Percentiles rank a stretch among this genome's conserved stretches.
Evolutionary conservation across 2,113 vertebrate genomes (phyloP).

Genomic region (Austrofundulus limnaeus): DNA sequence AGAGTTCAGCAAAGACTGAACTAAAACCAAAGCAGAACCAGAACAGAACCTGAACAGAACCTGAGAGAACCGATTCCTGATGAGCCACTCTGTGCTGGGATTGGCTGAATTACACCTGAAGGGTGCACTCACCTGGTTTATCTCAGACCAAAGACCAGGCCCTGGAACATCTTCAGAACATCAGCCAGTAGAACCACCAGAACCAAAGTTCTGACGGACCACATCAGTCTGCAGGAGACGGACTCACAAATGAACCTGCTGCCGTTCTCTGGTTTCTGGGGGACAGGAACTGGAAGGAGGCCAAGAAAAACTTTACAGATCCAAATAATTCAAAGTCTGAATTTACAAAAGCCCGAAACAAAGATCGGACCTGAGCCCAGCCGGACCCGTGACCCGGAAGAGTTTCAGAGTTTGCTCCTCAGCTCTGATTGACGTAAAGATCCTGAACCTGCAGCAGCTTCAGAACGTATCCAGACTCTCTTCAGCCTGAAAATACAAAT

Average conservation of each 20-base stretch:
- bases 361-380: background rate
- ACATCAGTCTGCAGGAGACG: background rate
- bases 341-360: too few species aligned
- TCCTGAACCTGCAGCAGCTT: background rate
- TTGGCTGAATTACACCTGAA: constrained; percentile 25
- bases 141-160: constrained; percentile 1
- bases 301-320: background rate
- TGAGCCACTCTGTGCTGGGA: constrained; percentile 2
- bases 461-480: too few species aligned
- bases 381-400: too few species aligned
- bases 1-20: background rate
- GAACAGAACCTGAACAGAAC: background rate
- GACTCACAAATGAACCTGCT: background rate
- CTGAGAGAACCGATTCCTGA: background rate
- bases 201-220: background rate
- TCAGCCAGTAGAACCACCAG: constrained; percentile 3
- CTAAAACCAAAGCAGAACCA: background rate
- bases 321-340: background rate
- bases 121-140: background rate
- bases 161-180: background rate
- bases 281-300: too few species aligned
- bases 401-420: background rate
- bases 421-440: background rate
- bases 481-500: too few species aligned
- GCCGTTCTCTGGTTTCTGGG: too few species aligned